Evolutionary conservation across 2,113 vertebrate species (phyloP).

Genomic region (Nesoenas mayeri): DNA sequence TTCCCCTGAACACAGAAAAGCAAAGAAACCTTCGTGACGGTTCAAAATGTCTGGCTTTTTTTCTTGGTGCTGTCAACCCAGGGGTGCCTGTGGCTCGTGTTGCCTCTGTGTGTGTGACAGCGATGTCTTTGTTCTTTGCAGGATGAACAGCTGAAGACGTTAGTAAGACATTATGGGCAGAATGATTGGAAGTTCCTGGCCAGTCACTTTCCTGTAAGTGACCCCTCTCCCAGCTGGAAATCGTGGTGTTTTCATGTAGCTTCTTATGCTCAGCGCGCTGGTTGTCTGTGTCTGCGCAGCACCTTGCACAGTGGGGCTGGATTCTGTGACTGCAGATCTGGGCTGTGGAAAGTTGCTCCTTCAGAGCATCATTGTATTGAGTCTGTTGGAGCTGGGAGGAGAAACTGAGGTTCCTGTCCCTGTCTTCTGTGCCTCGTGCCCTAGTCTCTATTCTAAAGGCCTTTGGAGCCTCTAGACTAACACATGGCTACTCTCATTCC

Average conservation of each 20-base stretch:
- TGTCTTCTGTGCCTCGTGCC: neutral
- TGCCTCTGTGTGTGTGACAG: neutral
- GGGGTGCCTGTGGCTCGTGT: neutral
- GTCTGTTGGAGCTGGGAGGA: neutral
- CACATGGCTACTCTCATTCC: neutral
- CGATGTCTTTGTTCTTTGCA: slow-evolving; percentile 64
- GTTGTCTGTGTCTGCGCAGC: neutral
- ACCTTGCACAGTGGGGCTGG: neutral
- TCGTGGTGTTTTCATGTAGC: neutral
- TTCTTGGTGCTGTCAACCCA: neutral
- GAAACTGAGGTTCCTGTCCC: neutral
- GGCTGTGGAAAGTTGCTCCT: neutral
- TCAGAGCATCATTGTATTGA: neutral
- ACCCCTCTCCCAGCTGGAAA: neutral
- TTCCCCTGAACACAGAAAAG: neutral
- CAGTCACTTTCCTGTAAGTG: slow-evolving; percentile 87
- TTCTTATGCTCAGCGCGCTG: neutral
- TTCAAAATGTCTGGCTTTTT: neutral
- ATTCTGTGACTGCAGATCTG: neutral
- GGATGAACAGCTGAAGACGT: slow-evolving; percentile 88
- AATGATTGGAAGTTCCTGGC: slow-evolving; percentile 93
- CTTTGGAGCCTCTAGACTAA: neutral
- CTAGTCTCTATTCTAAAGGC: neutral
- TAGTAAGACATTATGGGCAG: slow-evolving; percentile 88
- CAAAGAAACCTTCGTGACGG: neutral